phyloP scores from a whole-genome alignment of 2,797 vertebrate species.

The Novumbra hubbsi region DNA sequence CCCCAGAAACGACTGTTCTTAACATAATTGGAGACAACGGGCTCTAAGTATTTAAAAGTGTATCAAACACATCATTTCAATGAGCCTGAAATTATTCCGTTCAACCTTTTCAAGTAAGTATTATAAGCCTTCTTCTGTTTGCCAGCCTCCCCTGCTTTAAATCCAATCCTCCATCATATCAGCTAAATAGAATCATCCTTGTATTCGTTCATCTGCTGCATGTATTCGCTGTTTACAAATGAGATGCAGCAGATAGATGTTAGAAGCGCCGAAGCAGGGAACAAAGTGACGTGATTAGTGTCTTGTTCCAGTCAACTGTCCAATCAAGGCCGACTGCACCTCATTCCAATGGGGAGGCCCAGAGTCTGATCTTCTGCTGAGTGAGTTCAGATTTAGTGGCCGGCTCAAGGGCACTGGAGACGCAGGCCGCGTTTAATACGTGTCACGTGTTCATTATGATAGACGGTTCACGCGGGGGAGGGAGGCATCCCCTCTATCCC shows the following conservation, averaged over 20 bases:
- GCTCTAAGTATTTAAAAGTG: no score
- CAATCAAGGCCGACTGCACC: conserved; percentile 50
- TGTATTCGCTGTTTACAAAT: conserved; percentile 14
- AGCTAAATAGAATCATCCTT: conserved; percentile 11
- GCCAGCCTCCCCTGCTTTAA: no score
- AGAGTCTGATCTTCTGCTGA: conserved; percentile 44
- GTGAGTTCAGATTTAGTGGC: conserved; percentile 46
- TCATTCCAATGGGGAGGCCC: conserved; percentile 51
- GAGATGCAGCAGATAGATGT: conserved; percentile 23
- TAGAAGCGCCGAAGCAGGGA: conserved; percentile 44
- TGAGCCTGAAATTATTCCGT: background rate
- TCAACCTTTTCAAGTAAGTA: no score
- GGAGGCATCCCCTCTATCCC: conserved; percentile 9
- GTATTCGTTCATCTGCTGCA: conserved; percentile 34
- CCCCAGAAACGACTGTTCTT: no score
- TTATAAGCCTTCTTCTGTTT: no score
- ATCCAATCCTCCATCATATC: conserved; percentile 18
- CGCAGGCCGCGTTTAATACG: conserved; percentile 43
- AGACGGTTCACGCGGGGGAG: conserved; percentile 13
- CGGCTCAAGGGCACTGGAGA: conserved; percentile 61
- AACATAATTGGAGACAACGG: no score
- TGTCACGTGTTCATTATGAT: conserved; percentile 35
- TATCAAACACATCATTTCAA: no score
- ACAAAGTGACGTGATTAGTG: conserved; percentile 49
- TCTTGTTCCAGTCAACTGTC: conserved; percentile 50